These are phyloP conservation scores for Acanthosepion lycidas DNA, from an alignment of 2,888 invertebrate genomes.

Conservation along the genomic window DNA sequence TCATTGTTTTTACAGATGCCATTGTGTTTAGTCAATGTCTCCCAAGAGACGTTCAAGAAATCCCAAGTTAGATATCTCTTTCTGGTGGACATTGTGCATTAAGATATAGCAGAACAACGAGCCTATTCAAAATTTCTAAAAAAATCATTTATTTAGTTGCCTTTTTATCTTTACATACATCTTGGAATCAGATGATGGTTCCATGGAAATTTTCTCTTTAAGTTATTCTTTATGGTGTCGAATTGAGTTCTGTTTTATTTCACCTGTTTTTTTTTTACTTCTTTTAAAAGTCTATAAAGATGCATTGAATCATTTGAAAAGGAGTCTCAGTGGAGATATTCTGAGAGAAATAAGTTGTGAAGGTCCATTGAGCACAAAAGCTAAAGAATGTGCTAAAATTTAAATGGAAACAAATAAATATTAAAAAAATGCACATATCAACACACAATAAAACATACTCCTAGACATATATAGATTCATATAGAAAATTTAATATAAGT, in stretches of 20 bases:
- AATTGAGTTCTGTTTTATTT: not conserved
- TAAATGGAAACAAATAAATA: not conserved
- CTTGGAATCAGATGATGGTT: not conserved
- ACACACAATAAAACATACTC: not conserved
- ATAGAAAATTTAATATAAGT: not conserved
- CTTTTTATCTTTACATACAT: not conserved
- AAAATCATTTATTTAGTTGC: not conserved
- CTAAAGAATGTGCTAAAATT: not conserved
- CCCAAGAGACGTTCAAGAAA: not conserved
- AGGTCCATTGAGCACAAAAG: not conserved
- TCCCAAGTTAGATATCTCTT: not conserved
- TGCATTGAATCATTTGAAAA: slow-evolving; percentile 9
- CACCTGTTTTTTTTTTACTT: not conserved
- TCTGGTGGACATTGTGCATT: not conserved
- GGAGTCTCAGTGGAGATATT: not conserved
- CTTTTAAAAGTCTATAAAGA: not conserved
- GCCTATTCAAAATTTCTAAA: not conserved
- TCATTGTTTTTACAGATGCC: not conserved
- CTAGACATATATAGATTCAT: not conserved
- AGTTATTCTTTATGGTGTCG: not conserved
- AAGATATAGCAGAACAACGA: not conserved
- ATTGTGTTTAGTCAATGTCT: not conserved
- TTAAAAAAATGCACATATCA: not conserved
- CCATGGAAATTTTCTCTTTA: not conserved
- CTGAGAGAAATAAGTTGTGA: not conserved